A percentile compares a stretch with the other conserved stretches of the same genome.
phyloP scores from a whole-genome alignment of 2,113 vertebrate genomes.

The Campylomormyrus tamandua region DNA sequence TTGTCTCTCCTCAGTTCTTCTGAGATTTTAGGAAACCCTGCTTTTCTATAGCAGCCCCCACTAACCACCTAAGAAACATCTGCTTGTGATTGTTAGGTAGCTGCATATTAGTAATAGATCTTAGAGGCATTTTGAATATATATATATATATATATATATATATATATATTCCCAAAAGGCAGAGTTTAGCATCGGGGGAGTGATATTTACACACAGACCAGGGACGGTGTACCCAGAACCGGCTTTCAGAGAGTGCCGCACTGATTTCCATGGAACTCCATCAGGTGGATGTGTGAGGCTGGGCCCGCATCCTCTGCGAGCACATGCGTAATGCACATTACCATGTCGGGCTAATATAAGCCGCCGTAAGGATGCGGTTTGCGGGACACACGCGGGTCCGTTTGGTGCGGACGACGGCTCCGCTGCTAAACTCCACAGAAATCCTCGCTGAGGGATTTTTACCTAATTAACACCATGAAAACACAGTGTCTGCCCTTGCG shows the following conservation, averaged over 20 bases:
- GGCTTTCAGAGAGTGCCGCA: not conserved
- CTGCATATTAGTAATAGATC: not conserved
- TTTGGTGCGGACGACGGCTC: not conserved
- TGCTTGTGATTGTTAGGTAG: not conserved
- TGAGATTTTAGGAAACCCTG: not conserved
- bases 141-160: not conserved
- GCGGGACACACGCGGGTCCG: not conserved
- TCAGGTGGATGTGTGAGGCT: not conserved
- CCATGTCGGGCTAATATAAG: not conserved
- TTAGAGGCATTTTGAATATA: not conserved
- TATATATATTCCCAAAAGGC: not conserved
- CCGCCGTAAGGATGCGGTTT: not conserved
- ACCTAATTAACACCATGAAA: conserved; percentile 18
- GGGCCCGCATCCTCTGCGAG: not conserved
- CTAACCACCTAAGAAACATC: not conserved
- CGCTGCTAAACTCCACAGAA: not conserved
- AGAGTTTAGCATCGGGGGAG: not conserved
- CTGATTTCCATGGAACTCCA: not conserved
- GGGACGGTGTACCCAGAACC: not conserved
- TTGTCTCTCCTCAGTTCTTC: not conserved
- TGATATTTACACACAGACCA: not conserved
- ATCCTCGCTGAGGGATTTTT: conserved; percentile 7
- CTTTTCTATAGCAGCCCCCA: not conserved
- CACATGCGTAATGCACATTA: no score
- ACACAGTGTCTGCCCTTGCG: conserved; percentile 14